Base-by-base conservation (phyloP, 2,113 vertebrate species). In the Turdus rufiventris region DNA sequence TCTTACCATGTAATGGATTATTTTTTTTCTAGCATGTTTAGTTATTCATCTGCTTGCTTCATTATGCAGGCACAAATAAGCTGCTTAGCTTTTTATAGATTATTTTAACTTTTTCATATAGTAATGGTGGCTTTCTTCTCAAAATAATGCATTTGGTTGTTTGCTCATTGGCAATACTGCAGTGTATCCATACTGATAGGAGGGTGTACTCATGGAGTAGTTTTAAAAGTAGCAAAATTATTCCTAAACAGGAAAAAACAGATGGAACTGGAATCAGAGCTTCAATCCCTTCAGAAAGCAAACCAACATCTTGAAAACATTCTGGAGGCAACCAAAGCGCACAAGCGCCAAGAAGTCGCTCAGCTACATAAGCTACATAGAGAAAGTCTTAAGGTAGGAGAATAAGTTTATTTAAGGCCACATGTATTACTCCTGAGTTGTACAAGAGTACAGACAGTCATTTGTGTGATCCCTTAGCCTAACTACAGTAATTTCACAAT, bases 231-330 rank as follows among this genome's bases (percentile, higher is more conserved):
- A 61, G n/a, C 61, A 54, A 83, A 81, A 77, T 72, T 19, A 57
- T 95, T 60, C 92, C 60, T 97, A 73, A 93, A 91, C 90, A 99
- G 99, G 96, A 99, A 99, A 95, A 99, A 97, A 88, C 94, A 98
- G 33, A 97, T 98, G 82, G 99, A 99, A 96, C 92, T 98, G 94
- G 98, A 99, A 89, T 99, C 98, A 47, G 99, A 99, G 77, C 98
- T 98, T 95, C 98, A 98, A 40, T 99, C 99, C 94, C 97, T 99
- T 72, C 98, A 95, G 28, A 99, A 99, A 92, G 98, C 98, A 83
- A 99, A 99, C 94, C 97, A 96, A 40, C 99, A 99, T 95, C 98
- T 99, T 78, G 99, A 99, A 96, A 99, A 98, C 47, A 99, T 99
- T 97, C 96, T 99, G 93, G 98, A 99, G 92, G 99, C 99, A 65